Conservation (phyloP, 2,113 vertebrate species). For the Melierax canorus region DNA sequence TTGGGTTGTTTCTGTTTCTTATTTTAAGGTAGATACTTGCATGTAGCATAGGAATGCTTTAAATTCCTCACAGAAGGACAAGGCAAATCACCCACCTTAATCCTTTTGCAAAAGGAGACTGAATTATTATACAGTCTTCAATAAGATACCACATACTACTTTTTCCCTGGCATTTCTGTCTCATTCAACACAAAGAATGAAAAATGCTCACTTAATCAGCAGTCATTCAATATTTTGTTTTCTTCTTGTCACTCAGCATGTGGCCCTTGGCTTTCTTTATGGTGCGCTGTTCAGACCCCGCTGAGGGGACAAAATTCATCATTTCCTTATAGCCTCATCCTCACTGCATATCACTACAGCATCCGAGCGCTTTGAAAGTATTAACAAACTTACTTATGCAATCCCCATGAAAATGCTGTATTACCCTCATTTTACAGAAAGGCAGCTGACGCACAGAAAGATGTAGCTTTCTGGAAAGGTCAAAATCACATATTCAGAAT, state of each 20-base stretch:
- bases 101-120: neutral
- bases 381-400: neutral
- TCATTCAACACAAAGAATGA: neutral
- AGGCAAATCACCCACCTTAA: neutral
- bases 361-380: neutral
- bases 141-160: neutral
- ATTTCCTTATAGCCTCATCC: neutral
- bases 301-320: neutral
- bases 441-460: neutral
- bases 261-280: neutral
- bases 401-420: neutral
- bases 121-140: neutral
- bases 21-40: neutral
- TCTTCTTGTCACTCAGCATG: neutral
- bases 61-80: neutral
- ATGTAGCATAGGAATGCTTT: neutral
- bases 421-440: neutral
- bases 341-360: neutral
- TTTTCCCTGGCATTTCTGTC: neutral
- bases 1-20: neutral
- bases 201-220: neutral
- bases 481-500: neutral
- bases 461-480: neutral
- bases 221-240: neutral
- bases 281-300: accelerated